Evolutionary conservation across 2,888 invertebrate genomes (phyloP).

Genomic region (Temnothorax unifasciatus): DNA sequence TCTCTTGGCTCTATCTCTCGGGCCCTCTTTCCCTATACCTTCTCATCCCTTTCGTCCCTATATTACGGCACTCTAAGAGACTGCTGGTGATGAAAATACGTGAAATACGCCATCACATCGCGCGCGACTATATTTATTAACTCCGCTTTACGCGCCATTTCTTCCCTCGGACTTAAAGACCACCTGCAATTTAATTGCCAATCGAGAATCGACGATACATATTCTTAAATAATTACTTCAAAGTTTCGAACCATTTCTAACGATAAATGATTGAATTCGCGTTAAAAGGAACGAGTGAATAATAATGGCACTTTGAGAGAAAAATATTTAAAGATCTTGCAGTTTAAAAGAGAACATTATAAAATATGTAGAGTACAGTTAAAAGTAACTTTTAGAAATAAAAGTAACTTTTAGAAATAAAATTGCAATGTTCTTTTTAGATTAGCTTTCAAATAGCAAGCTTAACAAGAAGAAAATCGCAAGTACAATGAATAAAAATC

Average conservation of each 20-base stretch:
- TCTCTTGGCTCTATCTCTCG: slow-evolving; percentile 61
- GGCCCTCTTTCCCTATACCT: slow-evolving; percentile 49
- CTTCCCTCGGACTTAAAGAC: background rate
- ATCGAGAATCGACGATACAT: background rate
- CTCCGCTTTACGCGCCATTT: slow-evolving; percentile 11
- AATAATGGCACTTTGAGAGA: background rate
- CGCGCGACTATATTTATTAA: slow-evolving; percentile 51
- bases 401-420: background rate
- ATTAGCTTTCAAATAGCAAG: background rate
- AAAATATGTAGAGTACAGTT: background rate
- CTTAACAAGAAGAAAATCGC: slow-evolving; percentile 5
- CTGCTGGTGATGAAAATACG: slow-evolving; percentile 65
- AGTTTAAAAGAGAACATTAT: background rate
- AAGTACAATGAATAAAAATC: background rate
- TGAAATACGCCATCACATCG: slow-evolving; percentile 56
- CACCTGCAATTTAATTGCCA: slow-evolving; percentile 13
- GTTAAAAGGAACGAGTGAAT: background rate
- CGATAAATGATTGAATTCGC: background rate
- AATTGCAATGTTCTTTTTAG: background rate
- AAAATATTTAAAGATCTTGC: background rate
- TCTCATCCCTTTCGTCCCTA: slow-evolving; percentile 66
- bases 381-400: background rate
- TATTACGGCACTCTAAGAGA: slow-evolving; percentile 72
- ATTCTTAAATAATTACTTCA: slow-evolving; percentile 13
- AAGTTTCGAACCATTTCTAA: background rate